These are phyloP conservation scores for Adoxophyes honmai DNA, from an alignment of 1,140 invertebrate species.

Conservation along the genomic window DNA sequence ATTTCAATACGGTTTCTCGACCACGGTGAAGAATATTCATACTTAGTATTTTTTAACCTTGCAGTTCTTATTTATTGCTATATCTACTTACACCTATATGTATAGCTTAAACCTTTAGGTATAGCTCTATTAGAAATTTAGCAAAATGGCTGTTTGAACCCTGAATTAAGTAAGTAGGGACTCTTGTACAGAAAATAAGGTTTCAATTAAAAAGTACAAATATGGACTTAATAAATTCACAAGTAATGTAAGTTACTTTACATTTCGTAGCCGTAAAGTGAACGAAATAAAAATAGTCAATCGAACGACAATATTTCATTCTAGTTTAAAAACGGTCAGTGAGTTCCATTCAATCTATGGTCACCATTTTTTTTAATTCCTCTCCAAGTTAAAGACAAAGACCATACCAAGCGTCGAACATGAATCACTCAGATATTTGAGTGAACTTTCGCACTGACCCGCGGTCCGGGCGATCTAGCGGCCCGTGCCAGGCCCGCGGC, in stretches of 20 bases:
- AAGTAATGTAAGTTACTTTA: too few species aligned
- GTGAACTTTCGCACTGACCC: constrained; percentile 14
- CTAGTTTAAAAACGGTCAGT: too few species aligned
- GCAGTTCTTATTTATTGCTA: neutral
- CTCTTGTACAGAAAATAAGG: too few species aligned
- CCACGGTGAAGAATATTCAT: neutral
- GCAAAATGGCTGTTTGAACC: too few species aligned
- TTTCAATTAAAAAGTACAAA: too few species aligned
- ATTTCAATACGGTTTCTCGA: neutral
- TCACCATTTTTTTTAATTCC: neutral
- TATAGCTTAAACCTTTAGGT: neutral
- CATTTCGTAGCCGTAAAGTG: too few species aligned
- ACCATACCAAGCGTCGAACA: neutral
- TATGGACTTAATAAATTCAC: too few species aligned
- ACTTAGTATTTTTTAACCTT: neutral
- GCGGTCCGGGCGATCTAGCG: constrained; percentile 30
- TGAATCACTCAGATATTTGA: constrained; percentile 8
- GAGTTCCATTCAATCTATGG: too few species aligned
- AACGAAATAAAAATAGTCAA: too few species aligned
- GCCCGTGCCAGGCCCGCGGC: constrained; percentile 65
- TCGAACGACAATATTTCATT: too few species aligned
- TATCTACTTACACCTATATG: neutral
- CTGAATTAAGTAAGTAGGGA: too few species aligned
- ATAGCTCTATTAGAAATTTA: neutral
- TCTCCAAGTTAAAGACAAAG: neutral